Conservation (phyloP, 35 echinoderm and acorn worm genomes). For the Heliocidaris erythrogramma region DNA sequence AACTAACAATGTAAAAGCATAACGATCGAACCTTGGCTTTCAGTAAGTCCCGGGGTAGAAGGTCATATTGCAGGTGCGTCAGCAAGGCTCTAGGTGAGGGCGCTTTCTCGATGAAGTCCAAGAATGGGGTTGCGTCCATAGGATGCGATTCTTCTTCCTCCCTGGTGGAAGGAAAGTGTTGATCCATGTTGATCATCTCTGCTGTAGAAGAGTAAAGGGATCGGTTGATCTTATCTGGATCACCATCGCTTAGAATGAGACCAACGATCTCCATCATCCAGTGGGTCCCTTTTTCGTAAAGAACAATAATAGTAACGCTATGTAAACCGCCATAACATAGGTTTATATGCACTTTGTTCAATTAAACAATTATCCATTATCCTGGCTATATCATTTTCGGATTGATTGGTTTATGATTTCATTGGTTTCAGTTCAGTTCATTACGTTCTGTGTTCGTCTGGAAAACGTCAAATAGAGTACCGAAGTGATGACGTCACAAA, state of each 20-base stretch:
- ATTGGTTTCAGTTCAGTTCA: too few relatives aligned
- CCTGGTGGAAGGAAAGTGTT: background rate
- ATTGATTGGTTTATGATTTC: too few relatives aligned
- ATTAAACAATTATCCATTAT: too few relatives aligned
- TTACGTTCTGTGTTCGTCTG: too few relatives aligned
- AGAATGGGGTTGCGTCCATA: background rate
- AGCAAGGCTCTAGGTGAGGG: background rate
- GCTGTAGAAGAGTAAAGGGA: background rate
- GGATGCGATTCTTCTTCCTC: background rate
- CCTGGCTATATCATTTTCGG: too few relatives aligned
- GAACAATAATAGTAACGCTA: too few relatives aligned
- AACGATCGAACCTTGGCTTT: background rate
- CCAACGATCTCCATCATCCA: slow-evolving; percentile 15
- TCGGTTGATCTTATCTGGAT: background rate
- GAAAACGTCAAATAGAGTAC: too few relatives aligned
- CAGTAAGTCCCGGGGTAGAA: background rate
- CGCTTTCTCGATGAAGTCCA: background rate
- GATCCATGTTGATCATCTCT: background rate
- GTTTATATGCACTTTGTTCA: too few relatives aligned
- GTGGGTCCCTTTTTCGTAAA: background rate
- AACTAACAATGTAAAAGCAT: too few relatives aligned
- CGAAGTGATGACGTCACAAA: too few relatives aligned
- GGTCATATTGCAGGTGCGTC: background rate
- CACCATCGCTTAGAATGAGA: background rate
- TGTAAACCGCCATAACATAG: too few relatives aligned